A percentile compares a stretch with the other conserved stretches of the same genome.
These are phyloP conservation scores for Scolopax mira DNA, from an alignment of 2,113 vertebrate species.

Conservation along the genomic window DNA sequence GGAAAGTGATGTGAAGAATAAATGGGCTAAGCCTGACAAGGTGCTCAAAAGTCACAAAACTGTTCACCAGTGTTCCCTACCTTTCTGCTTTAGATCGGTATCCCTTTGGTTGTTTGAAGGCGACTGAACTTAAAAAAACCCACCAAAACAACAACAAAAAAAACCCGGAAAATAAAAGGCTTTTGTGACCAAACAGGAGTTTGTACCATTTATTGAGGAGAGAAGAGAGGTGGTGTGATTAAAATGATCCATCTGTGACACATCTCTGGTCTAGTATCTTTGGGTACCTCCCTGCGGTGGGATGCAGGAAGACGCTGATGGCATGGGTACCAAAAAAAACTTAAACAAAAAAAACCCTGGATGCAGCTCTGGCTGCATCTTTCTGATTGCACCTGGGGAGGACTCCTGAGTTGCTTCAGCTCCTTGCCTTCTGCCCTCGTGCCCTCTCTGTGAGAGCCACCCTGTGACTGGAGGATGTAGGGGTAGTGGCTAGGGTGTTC, in stretches of 20 bases:
- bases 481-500: not conserved
- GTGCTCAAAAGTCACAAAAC: not conserved
- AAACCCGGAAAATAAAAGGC: not conserved
- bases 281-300: rapidly evolving
- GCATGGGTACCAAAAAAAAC: not conserved
- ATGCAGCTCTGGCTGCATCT: not conserved
- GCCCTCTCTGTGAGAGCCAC: not conserved
- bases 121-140: not conserved
- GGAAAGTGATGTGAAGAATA: not conserved
- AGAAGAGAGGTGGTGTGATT: not conserved
- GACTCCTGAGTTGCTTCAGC: not conserved
- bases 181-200: not conserved
- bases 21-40: not conserved
- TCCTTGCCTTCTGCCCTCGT: not conserved
- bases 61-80: not conserved
- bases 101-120: not conserved
- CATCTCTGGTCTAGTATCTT: not conserved
- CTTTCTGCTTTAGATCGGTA: not conserved
- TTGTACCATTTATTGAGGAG: not conserved
- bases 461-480: not conserved
- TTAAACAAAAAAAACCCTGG: no score
- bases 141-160: no score
- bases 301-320: not conserved
- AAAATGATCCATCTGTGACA: not conserved
- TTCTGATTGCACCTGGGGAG: not conserved